Percentiles rank a stretch among this genome's conserved stretches.
Conservation (phyloP, 2,888 invertebrate genomes). For the Leptopilina syphax region DNA sequence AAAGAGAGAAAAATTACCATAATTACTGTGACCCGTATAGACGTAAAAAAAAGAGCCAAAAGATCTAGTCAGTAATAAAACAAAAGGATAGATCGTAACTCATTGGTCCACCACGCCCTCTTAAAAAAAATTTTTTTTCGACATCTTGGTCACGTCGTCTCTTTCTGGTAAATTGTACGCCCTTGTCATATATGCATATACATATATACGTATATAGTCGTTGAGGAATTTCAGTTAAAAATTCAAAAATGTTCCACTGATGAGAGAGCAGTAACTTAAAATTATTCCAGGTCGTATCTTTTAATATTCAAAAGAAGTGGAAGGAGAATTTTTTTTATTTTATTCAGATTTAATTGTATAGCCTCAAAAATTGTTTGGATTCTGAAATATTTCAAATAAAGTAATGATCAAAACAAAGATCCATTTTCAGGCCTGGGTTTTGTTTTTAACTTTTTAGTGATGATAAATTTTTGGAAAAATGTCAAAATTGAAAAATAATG, state of each 20-base stretch:
- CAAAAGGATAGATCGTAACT: constrained; percentile 65
- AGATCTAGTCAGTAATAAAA: constrained; percentile 54
- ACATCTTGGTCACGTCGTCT: constrained; percentile 65
- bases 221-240: constrained; percentile 40
- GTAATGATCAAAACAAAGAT: no score
- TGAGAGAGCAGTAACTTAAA: no score
- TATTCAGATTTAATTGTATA: no score
- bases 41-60: not conserved
- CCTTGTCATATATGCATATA: constrained; percentile 53
- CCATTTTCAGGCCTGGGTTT: no score
- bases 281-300: constrained; percentile 22
- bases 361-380: no score
- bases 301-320: constrained; percentile 37
- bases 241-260: constrained; percentile 5
- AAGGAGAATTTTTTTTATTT: constrained; percentile 36
- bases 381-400: no score
- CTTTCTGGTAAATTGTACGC: constrained; percentile 55
- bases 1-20: constrained; percentile 56
- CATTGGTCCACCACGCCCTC: constrained; percentile 66
- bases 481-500: no score
- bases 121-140: constrained; percentile 53
- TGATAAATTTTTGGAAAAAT: no score
- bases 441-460: no score
- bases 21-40: constrained; percentile 59
- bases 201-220: constrained; percentile 29